A percentile compares a stretch with the other conserved stretches of the same genome.
phyloP scores from a whole-genome alignment of 1,140 invertebrate species.

The Atta texana region DNA sequence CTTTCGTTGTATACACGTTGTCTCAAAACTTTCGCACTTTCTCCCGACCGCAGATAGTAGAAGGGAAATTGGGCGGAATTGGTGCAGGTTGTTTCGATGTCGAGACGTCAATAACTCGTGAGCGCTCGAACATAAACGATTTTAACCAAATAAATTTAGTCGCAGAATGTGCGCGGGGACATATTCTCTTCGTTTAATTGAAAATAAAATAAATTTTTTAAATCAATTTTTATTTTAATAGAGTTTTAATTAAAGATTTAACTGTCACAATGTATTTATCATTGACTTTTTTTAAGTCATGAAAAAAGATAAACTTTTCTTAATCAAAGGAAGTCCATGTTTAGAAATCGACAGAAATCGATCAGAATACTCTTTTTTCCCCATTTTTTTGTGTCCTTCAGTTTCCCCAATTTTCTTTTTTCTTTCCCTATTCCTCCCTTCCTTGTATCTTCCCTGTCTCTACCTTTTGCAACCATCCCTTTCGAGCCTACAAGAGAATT shows the following conservation, averaged over 20 bases:
- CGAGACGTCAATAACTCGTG: not conserved
- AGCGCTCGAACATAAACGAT: not conserved
- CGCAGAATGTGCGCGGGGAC: not conserved
- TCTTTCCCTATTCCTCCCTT: not conserved
- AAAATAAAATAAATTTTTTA: not conserved
- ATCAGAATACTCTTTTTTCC: not conserved
- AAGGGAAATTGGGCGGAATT: conserved; percentile 46
- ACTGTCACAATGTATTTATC: not conserved
- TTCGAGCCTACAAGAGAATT: conserved; percentile 68
- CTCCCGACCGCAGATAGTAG: conserved; percentile 45
- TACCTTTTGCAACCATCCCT: conserved; percentile 14
- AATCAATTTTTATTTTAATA: not conserved
- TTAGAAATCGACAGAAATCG: not conserved
- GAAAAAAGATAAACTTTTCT: not conserved
- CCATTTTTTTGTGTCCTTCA: not conserved
- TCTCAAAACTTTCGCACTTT: conserved; percentile 59
- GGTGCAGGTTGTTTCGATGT: not conserved
- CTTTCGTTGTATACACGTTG: conserved; percentile 52
- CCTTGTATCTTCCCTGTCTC: not conserved
- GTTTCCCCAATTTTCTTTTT: not conserved
- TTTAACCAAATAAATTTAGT: not conserved
- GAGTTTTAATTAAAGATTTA: not conserved
- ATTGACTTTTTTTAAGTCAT: not conserved
- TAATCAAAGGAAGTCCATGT: not conserved
- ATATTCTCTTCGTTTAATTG: not conserved